Conservation (phyloP, 2,797 vertebrate genomes). For the Rhinichthys osculus region DNA sequence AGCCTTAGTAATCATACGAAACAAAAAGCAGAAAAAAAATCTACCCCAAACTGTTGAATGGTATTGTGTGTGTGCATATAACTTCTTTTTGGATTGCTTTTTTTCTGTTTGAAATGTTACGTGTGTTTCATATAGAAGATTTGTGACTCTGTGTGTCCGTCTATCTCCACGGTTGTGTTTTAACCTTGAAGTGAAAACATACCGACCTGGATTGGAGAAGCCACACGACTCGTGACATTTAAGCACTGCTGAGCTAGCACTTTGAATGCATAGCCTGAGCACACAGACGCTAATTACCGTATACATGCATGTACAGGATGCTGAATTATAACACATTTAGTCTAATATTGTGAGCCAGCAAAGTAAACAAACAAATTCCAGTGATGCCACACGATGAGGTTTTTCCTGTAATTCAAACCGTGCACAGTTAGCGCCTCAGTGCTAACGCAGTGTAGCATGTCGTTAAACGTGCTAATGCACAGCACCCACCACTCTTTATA, state of each 20-base stretch:
- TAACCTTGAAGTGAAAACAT: constrained; percentile 47
- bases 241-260: constrained; percentile 47
- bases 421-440: constrained; percentile 52
- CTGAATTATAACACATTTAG: constrained; percentile 45
- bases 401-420: constrained; percentile 30
- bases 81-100: neutral
- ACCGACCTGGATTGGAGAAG: constrained; percentile 28
- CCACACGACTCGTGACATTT: constrained; percentile 26
- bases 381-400: constrained; percentile 1
- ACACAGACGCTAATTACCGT: constrained; percentile 46
- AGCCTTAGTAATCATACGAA: neutral
- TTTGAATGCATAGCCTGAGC: constrained; percentile 23
- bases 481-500: constrained; percentile 65
- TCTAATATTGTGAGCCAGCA: constrained; percentile 52
- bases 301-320: constrained; percentile 21
- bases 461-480: constrained; percentile 62
- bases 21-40: neutral
- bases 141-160: neutral
- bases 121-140: neutral
- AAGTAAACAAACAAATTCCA: constrained; percentile 53
- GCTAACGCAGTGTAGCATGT: constrained; percentile 63
- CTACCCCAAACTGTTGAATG: neutral
- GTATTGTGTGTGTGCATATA: neutral
- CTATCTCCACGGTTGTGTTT: neutral
- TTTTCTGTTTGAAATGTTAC: neutral